Percentiles rank a stretch among this genome's conserved stretches.
phyloP scores from a whole-genome alignment of 2,113 vertebrate genomes.

The Phrynosoma platyrhinos region DNA sequence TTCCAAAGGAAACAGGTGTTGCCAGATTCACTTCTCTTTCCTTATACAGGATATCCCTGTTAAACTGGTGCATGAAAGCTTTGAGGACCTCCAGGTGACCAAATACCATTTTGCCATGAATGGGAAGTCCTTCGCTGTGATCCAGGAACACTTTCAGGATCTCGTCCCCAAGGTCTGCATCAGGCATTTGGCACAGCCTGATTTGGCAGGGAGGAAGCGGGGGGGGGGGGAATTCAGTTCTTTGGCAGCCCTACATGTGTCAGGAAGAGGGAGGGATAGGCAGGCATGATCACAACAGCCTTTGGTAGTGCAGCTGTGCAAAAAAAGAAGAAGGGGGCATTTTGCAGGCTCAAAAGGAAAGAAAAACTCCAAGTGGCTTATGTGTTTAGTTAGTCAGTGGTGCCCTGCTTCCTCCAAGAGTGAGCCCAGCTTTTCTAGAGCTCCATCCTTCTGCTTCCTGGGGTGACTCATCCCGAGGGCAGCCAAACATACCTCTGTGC shows the following conservation, averaged over 20 bases:
- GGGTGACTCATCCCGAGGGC: not conserved
- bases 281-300: not conserved
- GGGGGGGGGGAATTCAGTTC: not conserved
- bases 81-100: conserved; percentile 80
- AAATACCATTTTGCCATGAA: conserved; percentile 96
- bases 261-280: not conserved
- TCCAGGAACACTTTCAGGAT: conserved; percentile 94
- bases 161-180: conserved; percentile 91
- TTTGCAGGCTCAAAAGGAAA: not conserved
- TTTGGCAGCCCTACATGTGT: not conserved
- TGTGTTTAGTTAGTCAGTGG: too few relatives aligned
- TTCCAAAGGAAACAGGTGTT: too few relatives aligned
- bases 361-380: too few relatives aligned
- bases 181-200: not conserved
- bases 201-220: too few relatives aligned
- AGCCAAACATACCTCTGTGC: too few relatives aligned
- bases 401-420: not conserved
- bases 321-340: not conserved
- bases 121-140: conserved; percentile 94
- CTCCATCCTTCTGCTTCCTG: not conserved
- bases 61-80: conserved; percentile 83
- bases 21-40: not conserved
- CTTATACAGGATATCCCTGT: conserved; percentile 84
- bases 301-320: not conserved
- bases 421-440: not conserved